Base-by-base conservation (phyloP, 2,888 invertebrate species). In the Eretmocerus hayati region DNA sequence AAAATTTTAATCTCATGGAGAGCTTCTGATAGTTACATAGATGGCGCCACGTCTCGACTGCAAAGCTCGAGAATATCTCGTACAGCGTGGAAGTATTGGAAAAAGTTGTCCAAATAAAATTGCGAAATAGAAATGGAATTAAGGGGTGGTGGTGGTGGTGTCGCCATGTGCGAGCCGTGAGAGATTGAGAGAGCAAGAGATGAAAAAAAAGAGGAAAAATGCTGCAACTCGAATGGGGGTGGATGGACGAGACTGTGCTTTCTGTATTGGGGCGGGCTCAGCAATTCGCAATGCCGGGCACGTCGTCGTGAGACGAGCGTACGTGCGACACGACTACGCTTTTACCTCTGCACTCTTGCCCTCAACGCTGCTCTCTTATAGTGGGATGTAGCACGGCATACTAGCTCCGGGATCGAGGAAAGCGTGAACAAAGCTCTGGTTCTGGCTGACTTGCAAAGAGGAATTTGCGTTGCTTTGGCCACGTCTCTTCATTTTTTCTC, bases 301-400 rank as follows among this genome's bases (percentile, higher is more conserved):
- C 70, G 71, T 69, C 64, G 62, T 64, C 65, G 65, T 67, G 67
- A 69, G 70, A 71, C 70, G 70, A 68, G 68, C 69, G 70, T 69
- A 70, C 69, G 70, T 70, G 71, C 69, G 65, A 70, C 70, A 71
- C 65, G 70, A 70, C 69, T 69, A 71, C 70, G 70, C 71, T 71
- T 71, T 71, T 71, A 71, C 69, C 64, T 63, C 61, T 9, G 56
- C 61, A 60, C 61, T 63, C 60, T 58, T n/a, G n/a, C n/a, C n/a
- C n/a, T n/a, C n/a, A n/a, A n/a, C n/a, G n/a, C n/a, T n/a, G n/a
- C n/a, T n/a, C n/a, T n/a, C n/a, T n/a, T n/a, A n/a, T n/a, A n/a
- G n/a, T n/a, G n/a, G n/a, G n/a, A n/a, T n/a, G n/a, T n/a, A n/a
- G n/a, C n/a, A n/a, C n/a, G n/a, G n/a, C n/a, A n/a, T n/a, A n/a